These are phyloP conservation scores for Thereuonema tuberculata DNA, from an alignment of 1,140 invertebrate genomes.

Conservation along the genomic window DNA sequence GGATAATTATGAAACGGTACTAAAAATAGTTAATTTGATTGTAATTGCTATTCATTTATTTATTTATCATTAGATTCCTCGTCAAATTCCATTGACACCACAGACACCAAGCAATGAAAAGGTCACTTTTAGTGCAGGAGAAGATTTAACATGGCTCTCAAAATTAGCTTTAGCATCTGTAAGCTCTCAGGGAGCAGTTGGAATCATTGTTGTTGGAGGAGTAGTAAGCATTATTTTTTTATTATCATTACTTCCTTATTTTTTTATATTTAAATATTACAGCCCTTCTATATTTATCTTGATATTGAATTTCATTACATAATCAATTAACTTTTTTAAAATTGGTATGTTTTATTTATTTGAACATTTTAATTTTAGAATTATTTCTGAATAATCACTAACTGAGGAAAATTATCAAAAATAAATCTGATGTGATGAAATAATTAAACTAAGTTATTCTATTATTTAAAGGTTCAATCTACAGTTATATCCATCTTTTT, in stretches of 20 bases:
- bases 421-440: no score
- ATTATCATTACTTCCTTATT: no score
- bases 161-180: constrained; percentile 56
- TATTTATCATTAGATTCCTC: constrained; percentile 1
- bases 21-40: background rate
- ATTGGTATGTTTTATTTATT: no score
- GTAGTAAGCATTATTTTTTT: constrained; percentile 59
- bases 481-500: no score
- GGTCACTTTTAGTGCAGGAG: constrained; percentile 25
- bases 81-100: constrained; percentile 16
- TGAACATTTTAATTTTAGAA: no score
- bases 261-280: background rate
- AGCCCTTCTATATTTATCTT: background rate
- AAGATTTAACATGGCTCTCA: constrained; percentile 57
- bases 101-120: constrained; percentile 17
- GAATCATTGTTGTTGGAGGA: constrained; percentile 64
- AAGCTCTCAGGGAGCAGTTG: constrained; percentile 71
- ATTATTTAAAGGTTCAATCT: no score
- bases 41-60: background rate
- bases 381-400: no score
- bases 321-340: no score
- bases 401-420: no score
- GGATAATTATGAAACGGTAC: background rate
- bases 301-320: background rate
- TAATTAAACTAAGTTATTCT: no score